Base-by-base conservation (phyloP, 1,140 invertebrate genomes). In the Metaphire vulgaris region DNA sequence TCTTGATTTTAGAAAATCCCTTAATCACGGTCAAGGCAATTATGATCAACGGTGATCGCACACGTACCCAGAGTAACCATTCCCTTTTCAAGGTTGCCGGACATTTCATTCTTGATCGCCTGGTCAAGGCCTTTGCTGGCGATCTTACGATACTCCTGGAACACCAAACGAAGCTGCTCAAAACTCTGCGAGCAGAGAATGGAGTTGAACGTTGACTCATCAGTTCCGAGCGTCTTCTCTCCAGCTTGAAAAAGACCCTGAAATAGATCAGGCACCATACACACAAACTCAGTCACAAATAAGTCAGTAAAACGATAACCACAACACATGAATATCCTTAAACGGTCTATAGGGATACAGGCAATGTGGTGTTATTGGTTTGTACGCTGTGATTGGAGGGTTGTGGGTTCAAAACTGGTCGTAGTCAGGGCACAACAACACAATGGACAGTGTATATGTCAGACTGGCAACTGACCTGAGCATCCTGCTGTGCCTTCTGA, bases 211-310 rank as follows among this genome's bases (percentile, higher is more conserved):
- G 81, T 82, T 41, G 83, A 85, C 79, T 89, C 88, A 80, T 89
- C 88, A 29, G 88, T 89, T 33, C 88, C 88, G 77, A 86, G 82
- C 73, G 83, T 84, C 76, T 84, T 85, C 74, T 87, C 87, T 32
- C 88, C 88, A 33, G 88, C 85, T 80, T 85, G 79, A 56, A 82
- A 83, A 33, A 86, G 75, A 77, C 77, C 79, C 84, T 85, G 77
- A 21, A 56, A 56, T 6, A 56, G 21, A 56, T 12, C 41, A 56
- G 6, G 21, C 21, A 12, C 21, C 41, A 56, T 56, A 12, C 41
- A 21, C 41, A 12, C 41, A 21, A 56, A 12, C 41, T 56, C 41
- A 56, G 41, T 56, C 6, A 56, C 21, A n/a, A n/a, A n/a, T n/a
- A n/a, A n/a, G n/a, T n/a, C n/a, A n/a, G n/a, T n/a, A n/a, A n/a